A percentile compares a stretch with the other conserved stretches of the same genome.
These are phyloP conservation scores for Tachina lurida DNA, from an alignment of 2,888 invertebrate species.

Conservation along the genomic window DNA sequence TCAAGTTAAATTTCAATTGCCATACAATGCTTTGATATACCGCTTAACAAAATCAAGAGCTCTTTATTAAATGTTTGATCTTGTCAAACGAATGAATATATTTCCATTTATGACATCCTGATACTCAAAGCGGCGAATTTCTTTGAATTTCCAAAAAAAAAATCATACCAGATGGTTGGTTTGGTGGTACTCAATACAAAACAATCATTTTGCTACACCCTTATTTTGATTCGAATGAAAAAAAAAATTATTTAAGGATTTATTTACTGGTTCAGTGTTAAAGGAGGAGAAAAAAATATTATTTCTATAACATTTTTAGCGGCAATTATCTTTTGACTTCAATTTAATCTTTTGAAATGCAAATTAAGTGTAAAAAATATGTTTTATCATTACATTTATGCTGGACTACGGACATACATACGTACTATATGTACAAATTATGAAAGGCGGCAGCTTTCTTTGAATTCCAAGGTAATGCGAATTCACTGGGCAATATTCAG, in stretches of 20 bases:
- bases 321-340: slow-evolving; percentile 14
- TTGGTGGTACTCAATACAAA: neutral
- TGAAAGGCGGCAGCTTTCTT: slow-evolving; percentile 65
- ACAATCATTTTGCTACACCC: slow-evolving; percentile 37
- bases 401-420: neutral
- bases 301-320: neutral
- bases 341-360: slow-evolving; percentile 18
- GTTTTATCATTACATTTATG: neutral
- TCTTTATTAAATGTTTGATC: neutral
- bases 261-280: neutral
- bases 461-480: slow-evolving; percentile 43
- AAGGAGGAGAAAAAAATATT: neutral
- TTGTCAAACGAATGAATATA: neutral
- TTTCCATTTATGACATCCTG: slow-evolving; percentile 46
- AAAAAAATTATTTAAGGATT: neutral
- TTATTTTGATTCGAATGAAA: slow-evolving; percentile 22
- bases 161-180: neutral
- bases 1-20: slow-evolving; percentile 34
- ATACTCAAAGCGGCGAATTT: slow-evolving; percentile 58
- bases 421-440: slow-evolving; percentile 40
- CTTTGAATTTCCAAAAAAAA: slow-evolving; percentile 40
- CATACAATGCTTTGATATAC: slow-evolving; percentile 35
- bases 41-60: neutral
- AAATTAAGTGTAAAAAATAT: slow-evolving; percentile 13
- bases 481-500: neutral